Evolutionary conservation across 2,797 vertebrate genomes (phyloP).

Genomic region (Meriones psammophilus): DNA sequence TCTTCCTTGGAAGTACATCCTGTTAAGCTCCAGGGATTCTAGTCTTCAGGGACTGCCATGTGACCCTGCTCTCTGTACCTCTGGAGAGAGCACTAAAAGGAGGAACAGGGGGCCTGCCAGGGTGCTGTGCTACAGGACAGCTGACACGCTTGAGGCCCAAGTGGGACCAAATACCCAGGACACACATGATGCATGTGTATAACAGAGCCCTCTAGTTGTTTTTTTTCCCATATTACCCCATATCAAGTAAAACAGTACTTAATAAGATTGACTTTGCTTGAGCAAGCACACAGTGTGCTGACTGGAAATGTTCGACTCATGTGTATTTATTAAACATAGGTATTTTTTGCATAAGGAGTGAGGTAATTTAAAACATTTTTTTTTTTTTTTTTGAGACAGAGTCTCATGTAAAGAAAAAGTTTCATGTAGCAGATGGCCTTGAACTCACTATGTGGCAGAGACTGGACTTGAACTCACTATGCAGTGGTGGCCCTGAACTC

Average conservation of each 20-base stretch:
- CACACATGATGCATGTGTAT: fast-evolving
- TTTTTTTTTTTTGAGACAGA: not conserved
- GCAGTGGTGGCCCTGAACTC: not conserved
- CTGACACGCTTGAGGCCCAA: fast-evolving
- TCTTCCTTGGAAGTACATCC: not conserved
- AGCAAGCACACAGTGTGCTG: not conserved
- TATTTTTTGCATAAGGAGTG: not conserved
- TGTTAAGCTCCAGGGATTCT: not conserved
- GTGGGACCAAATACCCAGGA: fast-evolving
- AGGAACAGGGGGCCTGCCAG: fast-evolving
- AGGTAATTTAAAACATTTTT: not conserved
- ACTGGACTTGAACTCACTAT: not conserved
- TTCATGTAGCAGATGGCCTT: not conserved
- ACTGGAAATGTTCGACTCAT: not conserved
- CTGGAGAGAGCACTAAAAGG: not conserved
- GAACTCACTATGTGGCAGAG: not conserved
- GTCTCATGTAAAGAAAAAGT: not conserved
- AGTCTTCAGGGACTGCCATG: not conserved
- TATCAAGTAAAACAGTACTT: not conserved
- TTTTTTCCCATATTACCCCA: not conserved
- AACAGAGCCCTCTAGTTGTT: not conserved
- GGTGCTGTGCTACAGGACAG: fast-evolving
- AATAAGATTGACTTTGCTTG: not conserved
- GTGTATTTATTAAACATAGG: not conserved
- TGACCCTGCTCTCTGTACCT: not conserved